Evolutionary conservation across 37 sponge, comb jelly and placozoan genomes (phyloP).

Genomic region (Oopsacas minuta): DNA sequence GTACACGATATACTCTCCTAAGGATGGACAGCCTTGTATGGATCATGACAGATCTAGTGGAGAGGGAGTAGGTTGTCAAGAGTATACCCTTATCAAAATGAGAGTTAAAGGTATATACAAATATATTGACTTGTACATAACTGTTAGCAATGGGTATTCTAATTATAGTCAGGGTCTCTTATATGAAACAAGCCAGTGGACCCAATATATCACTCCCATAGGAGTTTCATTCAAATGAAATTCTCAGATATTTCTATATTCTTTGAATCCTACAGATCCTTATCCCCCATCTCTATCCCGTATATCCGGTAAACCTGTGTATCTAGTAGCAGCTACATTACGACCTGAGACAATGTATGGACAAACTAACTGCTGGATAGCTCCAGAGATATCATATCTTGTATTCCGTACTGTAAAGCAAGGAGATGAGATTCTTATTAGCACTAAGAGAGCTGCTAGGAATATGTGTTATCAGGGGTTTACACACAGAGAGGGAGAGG

Average conservation of each 20-base stretch:
- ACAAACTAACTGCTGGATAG: conserved; percentile 96
- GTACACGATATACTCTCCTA: conserved; percentile 82
- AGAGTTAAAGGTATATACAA: conserved; percentile 23
- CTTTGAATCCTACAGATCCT: neutral
- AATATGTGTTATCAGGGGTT: conserved; percentile 95
- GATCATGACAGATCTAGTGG: conserved; percentile 91
- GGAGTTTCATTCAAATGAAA: too few species aligned
- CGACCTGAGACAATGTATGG: conserved; percentile 99
- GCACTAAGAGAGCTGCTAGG: conserved; percentile 58
- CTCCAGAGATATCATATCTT: conserved; percentile 74
- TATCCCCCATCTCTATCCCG: neutral
- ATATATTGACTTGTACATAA: neutral
- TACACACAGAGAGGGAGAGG: conserved; percentile 62
- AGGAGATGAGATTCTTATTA: conserved; percentile 68
- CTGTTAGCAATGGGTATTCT: neutral
- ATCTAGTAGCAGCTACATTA: conserved; percentile 89
- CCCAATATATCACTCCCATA: too few species aligned
- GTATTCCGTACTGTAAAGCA: conserved; percentile 39
- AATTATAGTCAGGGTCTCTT: too few species aligned
- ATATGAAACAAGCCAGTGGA: too few species aligned
- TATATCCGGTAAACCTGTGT: conserved; percentile 51
- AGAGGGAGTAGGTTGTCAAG: conserved; percentile 96
- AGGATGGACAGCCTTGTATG: conserved; percentile 94
- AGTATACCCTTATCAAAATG: conserved; percentile 97
- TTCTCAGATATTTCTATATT: neutral